Evolutionary conservation across 2,797 vertebrate genomes (phyloP).

Genomic region (Rhyacichthys aspro): DNA sequence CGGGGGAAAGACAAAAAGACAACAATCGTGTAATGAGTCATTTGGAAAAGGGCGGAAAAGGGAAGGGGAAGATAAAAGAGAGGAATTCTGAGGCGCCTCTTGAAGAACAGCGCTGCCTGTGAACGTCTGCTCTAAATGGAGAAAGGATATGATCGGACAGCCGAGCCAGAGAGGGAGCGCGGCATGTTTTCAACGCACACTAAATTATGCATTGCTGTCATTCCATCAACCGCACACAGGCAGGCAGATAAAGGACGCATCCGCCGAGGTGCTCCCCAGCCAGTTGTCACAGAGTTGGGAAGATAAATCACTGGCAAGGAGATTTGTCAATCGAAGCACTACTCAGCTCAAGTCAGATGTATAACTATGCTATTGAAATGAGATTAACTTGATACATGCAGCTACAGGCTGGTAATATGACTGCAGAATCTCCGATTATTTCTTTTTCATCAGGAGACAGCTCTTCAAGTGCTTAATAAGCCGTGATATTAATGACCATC

Average conservation of each 20-base stretch:
- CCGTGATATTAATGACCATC: slow-evolving; percentile 17
- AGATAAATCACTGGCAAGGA: slow-evolving; percentile 71
- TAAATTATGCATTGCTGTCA: slow-evolving; percentile 83
- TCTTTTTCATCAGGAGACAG: slow-evolving; percentile 36
- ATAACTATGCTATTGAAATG: slow-evolving; percentile 61
- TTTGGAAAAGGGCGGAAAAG: slow-evolving; percentile 45
- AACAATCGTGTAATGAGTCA: slow-evolving; percentile 51
- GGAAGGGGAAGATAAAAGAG: slow-evolving; percentile 27
- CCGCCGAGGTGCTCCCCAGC: slow-evolving; percentile 74
- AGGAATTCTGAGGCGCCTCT: slow-evolving; percentile 37
- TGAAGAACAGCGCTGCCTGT: slow-evolving; percentile 43
- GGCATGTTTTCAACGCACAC: slow-evolving; percentile 63
- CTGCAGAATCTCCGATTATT: slow-evolving; percentile 45
- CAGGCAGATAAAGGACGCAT: slow-evolving; percentile 73
- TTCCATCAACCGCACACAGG: slow-evolving; percentile 75
- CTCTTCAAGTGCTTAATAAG: slow-evolving; percentile 14
- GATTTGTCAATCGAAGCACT: slow-evolving; percentile 69
- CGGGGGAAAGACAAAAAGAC: slow-evolving; percentile 24
- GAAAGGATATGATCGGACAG: slow-evolving; percentile 71
- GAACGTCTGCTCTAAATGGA: slow-evolving; percentile 55
- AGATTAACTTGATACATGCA: slow-evolving; percentile 60
- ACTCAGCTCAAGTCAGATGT: slow-evolving; percentile 61
- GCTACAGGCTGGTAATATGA: slow-evolving; percentile 53
- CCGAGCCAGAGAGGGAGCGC: slow-evolving; percentile 58
- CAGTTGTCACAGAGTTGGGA: slow-evolving; percentile 66